Conservation (phyloP, 2,797 vertebrate species). For the Sebastiscus tertius region DNA sequence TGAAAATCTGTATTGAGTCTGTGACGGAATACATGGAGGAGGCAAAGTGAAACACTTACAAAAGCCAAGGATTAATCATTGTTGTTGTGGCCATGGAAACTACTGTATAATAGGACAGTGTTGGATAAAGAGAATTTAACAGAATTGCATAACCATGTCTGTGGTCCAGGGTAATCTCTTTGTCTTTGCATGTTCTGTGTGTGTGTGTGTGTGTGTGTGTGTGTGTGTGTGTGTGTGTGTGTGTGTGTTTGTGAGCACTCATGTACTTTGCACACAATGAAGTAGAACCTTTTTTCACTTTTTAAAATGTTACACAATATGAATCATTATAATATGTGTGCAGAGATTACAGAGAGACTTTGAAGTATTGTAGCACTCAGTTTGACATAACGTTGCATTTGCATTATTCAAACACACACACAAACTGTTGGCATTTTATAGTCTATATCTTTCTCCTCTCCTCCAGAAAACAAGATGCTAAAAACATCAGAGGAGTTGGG, state of each 20-base stretch:
- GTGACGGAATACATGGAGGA: background rate
- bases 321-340: background rate
- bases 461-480: constrained; percentile 76
- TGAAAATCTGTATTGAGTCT: background rate
- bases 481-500: constrained; percentile 41
- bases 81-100: constrained; percentile 52
- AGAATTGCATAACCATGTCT: constrained; percentile 34
- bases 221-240: background rate
- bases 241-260: background rate
- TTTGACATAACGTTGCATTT: background rate
- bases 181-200: background rate
- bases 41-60: background rate
- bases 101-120: background rate
- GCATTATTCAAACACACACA: background rate
- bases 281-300: background rate
- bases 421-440: background rate
- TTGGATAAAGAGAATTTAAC: constrained; percentile 26
- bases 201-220: background rate
- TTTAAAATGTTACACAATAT: background rate
- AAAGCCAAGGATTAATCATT: constrained; percentile 21
- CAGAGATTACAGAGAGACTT: background rate
- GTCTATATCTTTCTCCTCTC: background rate
- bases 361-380: background rate
- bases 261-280: background rate
- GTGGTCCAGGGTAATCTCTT: background rate